Base-by-base conservation (phyloP, 2,888 invertebrate species). In the Slavum lentiscoides region DNA sequence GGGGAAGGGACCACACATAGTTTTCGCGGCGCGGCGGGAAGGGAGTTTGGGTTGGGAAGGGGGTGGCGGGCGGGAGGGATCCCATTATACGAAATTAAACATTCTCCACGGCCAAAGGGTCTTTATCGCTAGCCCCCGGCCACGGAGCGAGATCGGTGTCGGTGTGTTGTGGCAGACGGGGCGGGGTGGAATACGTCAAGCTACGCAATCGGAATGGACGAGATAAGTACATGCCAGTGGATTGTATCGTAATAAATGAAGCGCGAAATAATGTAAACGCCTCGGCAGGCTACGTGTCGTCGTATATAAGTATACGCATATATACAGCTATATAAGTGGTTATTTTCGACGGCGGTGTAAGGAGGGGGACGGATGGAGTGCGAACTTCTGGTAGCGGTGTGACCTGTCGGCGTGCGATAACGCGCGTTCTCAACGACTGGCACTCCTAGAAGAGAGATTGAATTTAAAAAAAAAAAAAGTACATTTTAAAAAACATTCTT, bases 61-160 rank as follows among this genome's bases (percentile, higher is more conserved):
- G n/a, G 59, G n/a, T n/a, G n/a, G n/a, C n/a, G n/a, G 30, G 30
- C 30, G 30, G 30, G 30, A 1, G 30, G 55, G 72, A 73, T 67
- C 53, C 73, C 81, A 81, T 81, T 74, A 73, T 72, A 81, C 81
- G 64, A 81, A 81, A 81, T 81, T 81, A 81, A 81, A 81, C 74
- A 73, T 81, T 74, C 73, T 73, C 74, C 37, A 11, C 58, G 74
- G 74, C 81, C 73, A 74, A 72, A 67, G 72, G 81, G 74, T 74
- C 81, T 74, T 81, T 81, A 72, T 81, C 81, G 58, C 81, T 15
- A 8, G 8, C 21, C 49, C 74, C 39, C 59, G 49, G 7, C 58
- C 19, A 17, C 23, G 62, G 19, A 9, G 39, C 8, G 61, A 11
- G 21, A 43, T 37, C 15, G 61, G 61, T 49, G 39, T 49, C 13